Base-by-base conservation (phyloP, 2,113 vertebrate species). In the Toxotes chatareus region DNA sequence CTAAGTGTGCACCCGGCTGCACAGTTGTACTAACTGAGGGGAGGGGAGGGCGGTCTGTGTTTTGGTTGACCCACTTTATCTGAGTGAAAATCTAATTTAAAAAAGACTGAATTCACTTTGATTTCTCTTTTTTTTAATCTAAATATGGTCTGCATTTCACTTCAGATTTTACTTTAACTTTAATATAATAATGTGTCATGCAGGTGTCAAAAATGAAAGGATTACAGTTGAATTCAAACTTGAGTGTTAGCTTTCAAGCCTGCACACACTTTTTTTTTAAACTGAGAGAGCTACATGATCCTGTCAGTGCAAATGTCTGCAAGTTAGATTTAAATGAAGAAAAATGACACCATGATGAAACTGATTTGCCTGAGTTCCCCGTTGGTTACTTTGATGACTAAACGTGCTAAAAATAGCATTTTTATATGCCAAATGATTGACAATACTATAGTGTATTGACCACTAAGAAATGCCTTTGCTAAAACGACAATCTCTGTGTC, bases 1-100 rank as follows among this genome's bases (percentile, higher is more conserved):
- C 44, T 63, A 75, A 82, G 69, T 65, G 53, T 51, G 77, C 73
- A 70, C n/a, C 38, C 73, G 7, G 19, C 73, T 57, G 61, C 73
- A 70, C 69, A 81, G 47, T 77, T 85, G 66, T n/a, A 61, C 68
- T 40, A 55, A 56, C 57, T 49, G 46, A 63, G 51, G 2, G 6
- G 23, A 59, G 51, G 46, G 57, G n/a, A 61, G 79, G 40, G 55
- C 2, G 6, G 64, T 23, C 71, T 66, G 61, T 40, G 56, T 49
- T 73, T 73, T 65, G 6, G 53, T 2, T 65, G 47, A 74, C 72
- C 51, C 64, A 67, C 51, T 76, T 82, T 32, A 73, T 44, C 5
- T 4, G 16, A 67, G 23, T 9, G 8, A 51, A 10, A 69, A 42
- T 73, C 14, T 8, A 36, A 53, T 34, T 40, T 21, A 44, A 44